These are phyloP conservation scores for Leptatherina wallacei DNA, from an alignment of 2,797 vertebrate genomes.

Conservation along the genomic window DNA sequence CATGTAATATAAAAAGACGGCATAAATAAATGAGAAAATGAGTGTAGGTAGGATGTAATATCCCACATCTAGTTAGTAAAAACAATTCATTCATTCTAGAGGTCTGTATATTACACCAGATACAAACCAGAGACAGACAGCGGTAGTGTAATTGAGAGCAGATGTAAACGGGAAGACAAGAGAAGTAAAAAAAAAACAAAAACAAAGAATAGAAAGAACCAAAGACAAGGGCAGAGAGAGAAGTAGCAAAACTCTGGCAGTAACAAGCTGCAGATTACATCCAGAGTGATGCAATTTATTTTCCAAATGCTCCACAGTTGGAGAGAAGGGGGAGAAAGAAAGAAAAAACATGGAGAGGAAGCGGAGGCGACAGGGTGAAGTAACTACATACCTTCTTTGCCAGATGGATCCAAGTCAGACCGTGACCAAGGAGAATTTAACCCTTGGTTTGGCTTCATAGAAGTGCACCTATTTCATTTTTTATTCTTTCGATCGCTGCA, in stretches of 20 bases:
- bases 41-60: constrained; percentile 19
- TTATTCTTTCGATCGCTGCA: constrained; percentile 14
- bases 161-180: constrained; percentile 52
- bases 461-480: constrained; percentile 8
- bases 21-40: constrained; percentile 32
- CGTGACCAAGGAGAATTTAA: constrained; percentile 52
- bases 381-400: constrained; percentile 53
- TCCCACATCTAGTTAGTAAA: constrained; percentile 21
- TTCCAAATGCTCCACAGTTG: constrained; percentile 52
- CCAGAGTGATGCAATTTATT: constrained; percentile 63
- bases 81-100: constrained; percentile 31
- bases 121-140: constrained; percentile 41
- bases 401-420: constrained; percentile 57
- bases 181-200: background rate
- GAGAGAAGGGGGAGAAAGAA: constrained; percentile 21
- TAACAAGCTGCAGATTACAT: constrained; percentile 63
- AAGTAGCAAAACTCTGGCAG: constrained; percentile 40
- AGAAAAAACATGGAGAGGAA: constrained; percentile 55
- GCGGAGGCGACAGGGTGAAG: constrained; percentile 61
- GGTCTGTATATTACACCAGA: constrained; percentile 27
- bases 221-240: constrained; percentile 39
- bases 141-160: constrained; percentile 63
- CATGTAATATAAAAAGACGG: constrained; percentile 50
- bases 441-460: constrained; percentile 45
- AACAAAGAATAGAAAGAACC: constrained; percentile 20